These are phyloP conservation scores for Nycticebus coucang DNA, from an alignment of 2,113 vertebrate species.

Conservation along the genomic window DNA sequence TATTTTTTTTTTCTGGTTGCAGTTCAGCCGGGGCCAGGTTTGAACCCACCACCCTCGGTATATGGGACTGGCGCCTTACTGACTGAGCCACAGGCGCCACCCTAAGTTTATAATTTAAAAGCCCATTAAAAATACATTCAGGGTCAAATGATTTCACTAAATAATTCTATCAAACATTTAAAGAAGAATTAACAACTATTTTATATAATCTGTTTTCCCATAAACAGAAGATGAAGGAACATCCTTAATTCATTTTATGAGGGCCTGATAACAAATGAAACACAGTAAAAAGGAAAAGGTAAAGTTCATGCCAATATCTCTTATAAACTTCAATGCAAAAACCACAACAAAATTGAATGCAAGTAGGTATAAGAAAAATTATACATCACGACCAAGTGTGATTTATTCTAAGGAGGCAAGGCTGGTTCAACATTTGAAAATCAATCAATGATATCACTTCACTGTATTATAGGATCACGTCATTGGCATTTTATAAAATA, in stretches of 20 bases:
- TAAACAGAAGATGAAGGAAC: not conserved
- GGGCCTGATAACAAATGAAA: not conserved
- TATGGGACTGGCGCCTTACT: too few species aligned
- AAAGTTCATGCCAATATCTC: not conserved
- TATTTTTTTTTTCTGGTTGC: too few species aligned
- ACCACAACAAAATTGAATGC: not conserved
- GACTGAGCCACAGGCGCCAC: too few species aligned
- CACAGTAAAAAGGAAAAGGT: not conserved
- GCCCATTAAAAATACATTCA: not conserved
- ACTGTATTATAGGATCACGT: not conserved
- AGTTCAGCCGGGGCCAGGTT: too few species aligned
- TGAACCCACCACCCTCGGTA: too few species aligned
- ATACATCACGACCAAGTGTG: not conserved
- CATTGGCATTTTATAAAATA: not conserved
- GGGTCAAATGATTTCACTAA: not conserved
- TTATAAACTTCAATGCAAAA: slow-evolving; percentile 8
- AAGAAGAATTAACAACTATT: not conserved
- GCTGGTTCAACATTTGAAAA: not conserved
- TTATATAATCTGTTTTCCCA: not conserved
- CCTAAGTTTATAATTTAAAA: too few species aligned
- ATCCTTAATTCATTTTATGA: not conserved
- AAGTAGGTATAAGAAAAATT: not conserved
- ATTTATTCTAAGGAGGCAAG: not conserved
- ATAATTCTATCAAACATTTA: not conserved
- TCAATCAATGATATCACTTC: not conserved